Evolutionary conservation across 2,888 invertebrate species (phyloP), one percentile per base, ranked within the genome.

Genomic region (Carcina quercana): DNA sequence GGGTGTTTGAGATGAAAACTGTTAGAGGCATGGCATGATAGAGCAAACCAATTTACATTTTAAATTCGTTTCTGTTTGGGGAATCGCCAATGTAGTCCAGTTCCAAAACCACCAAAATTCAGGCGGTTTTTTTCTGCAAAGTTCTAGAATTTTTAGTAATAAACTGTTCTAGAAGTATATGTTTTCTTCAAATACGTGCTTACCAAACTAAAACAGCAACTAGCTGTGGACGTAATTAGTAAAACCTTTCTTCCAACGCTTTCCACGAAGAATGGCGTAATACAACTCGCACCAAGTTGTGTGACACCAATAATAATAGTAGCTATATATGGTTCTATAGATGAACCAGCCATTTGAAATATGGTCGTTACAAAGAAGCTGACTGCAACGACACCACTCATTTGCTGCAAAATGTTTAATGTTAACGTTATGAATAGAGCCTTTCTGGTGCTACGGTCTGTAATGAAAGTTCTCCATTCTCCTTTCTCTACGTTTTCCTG

Each of bases 211-310:
- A 67, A 25, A 31, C 42, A 45, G 28, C 65, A 66, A 1, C 42
- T 30, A 2, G 45, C 49, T 0, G 63, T 63, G 0, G 72, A 69
- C 0, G 45, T n/a, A 6, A 64, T 28, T n/a, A 73, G 19, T 2
- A 73, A 35, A 2, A 37, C 30, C 29, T 43, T 61, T 15, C 71
- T 55, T 15, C 71, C 70, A 43, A 43, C 35, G 38, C 53, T 55
- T 15, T 71, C 71, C 0, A 72, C 56, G 22, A 65, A 56, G 2
- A 65, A 29, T 0, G 69, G 65, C 0, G 68, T 50, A 1, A 69
- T 37, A 2, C 20, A 37, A 17, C 64, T 60, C 0, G 66, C 53
- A 0, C 40, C 13, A 0, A 70, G 15, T 32, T 66, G 63, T 0
- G 62, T 62, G 0, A 57, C 15, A 8, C 30, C 67, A 13, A 69